Conservation (phyloP, 2,113 vertebrate species). For the Mixornis gularis region DNA sequence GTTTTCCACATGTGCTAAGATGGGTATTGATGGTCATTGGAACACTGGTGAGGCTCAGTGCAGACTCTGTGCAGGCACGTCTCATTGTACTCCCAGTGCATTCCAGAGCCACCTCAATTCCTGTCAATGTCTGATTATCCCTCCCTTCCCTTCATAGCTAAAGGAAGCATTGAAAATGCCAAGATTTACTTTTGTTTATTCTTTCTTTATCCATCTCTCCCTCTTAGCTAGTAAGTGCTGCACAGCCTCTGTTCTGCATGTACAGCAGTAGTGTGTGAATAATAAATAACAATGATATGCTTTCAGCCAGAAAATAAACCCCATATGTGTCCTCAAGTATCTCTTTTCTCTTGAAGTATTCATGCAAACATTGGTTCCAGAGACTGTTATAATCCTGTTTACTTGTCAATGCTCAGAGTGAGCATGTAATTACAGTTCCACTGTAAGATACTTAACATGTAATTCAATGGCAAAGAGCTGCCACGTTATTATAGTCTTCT, state of each 20-base stretch:
- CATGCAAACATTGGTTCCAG: constrained; percentile 36
- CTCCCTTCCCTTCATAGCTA: not conserved
- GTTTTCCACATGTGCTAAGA: not conserved
- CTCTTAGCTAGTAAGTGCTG: not conserved
- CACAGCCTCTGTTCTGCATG: not conserved
- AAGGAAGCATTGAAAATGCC: not conserved
- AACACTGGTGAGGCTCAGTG: not conserved
- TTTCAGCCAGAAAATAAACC: constrained; percentile 52
- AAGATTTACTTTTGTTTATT: not conserved
- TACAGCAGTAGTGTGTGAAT: constrained; percentile 9
- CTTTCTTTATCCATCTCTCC: not conserved
- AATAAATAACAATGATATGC: constrained; percentile 41
- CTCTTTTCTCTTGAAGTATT: constrained; percentile 50
- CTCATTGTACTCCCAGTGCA: not conserved
- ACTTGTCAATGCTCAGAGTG: constrained; percentile 48
- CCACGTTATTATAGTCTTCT: constrained; percentile 18
- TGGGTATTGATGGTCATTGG: not conserved
- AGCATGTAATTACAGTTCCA: constrained; percentile 62
- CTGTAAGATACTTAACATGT: constrained; percentile 52
- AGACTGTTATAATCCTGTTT: constrained; percentile 59
- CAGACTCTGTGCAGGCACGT: not conserved
- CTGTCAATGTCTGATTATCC: not conserved
- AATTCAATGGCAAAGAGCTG: constrained; percentile 51
- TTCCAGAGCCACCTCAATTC: not conserved
- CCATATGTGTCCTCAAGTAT: constrained; percentile 44